Base-by-base conservation (phyloP, 2,888 invertebrate genomes). In the Mongoloraphidia duomilia region DNA sequence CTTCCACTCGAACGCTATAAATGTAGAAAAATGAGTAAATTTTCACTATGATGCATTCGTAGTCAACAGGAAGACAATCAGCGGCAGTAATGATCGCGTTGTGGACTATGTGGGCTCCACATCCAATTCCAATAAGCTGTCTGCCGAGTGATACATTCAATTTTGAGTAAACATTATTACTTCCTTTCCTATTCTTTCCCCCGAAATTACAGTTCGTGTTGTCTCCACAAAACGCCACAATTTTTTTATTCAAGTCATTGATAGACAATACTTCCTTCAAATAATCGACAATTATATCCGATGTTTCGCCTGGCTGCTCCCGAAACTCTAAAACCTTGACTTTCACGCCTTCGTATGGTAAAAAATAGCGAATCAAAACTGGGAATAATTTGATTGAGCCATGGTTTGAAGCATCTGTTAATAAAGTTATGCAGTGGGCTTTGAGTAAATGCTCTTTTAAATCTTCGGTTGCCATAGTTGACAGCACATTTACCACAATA, bases 181-280 rank as follows among this genome's bases (percentile, higher is more conserved):
- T 45, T 43, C 56, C 53, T 54, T 49, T 52, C 11, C 52, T 49
- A 17, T 12, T 52, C 13, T 46, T 49, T 44, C 56, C 54, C 14
- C 56, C 55, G 51, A 58, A 58, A 54, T 58, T 56, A 9, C 54
- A 56, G 48, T 57, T 58, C 41, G 55, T 55, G 43, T 57, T 57
- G 51, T 56, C 56, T 43, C 55, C 55, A 36, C 54, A 53, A 11
- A 55, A 46, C 33, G 51, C 55, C 35, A 54, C 41, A 49, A 55
- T 45, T 51, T 54, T 55, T 9, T 47, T 45, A 49, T 51, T 50
- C 44, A 56, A 51, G 50, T 55, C 53, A 45, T 55, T 49, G 34
- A 46, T 35, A 50, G 51, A 52, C 53, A 50, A 44, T n/a, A n/a
- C 11, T 11, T 38, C 44, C 11, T 36, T 42, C 41, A 55, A 54